These are phyloP conservation scores for Aerospiza tachiro DNA, from an alignment of 2,797 vertebrate species.

Conservation along the genomic window DNA sequence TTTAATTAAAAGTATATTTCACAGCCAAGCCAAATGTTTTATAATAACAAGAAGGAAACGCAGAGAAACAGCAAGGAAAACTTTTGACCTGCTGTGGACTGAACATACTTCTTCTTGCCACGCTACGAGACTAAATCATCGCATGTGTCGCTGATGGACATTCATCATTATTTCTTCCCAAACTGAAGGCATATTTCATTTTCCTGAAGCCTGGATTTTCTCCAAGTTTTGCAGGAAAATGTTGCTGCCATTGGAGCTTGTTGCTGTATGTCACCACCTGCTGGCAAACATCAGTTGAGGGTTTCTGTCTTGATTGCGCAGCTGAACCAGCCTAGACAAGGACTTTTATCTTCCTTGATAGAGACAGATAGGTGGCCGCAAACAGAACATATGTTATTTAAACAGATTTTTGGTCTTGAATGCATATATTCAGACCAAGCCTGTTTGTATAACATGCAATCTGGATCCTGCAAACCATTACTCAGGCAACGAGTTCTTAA, in stretches of 20 bases:
- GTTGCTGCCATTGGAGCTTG: conserved; percentile 52
- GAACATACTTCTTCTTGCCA: conserved; percentile 46
- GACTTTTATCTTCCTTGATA: conserved; percentile 57
- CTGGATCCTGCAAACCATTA: conserved; percentile 4
- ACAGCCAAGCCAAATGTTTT: conserved; percentile 59
- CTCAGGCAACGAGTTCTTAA: conserved; percentile 8
- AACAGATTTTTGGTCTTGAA: conserved; percentile 55
- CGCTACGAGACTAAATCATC: neutral
- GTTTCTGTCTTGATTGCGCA: conserved; percentile 13
- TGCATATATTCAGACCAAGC: conserved; percentile 48
- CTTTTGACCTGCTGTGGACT: conserved; percentile 47
- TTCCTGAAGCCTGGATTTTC: conserved; percentile 58
- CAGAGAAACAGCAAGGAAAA: conserved; percentile 47
- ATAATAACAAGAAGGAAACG: conserved; percentile 48
- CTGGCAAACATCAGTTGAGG: conserved; percentile 63
- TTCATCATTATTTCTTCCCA: conserved; percentile 55
- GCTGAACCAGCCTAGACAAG: conserved; percentile 11
- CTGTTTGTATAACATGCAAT: neutral
- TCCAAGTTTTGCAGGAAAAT: conserved; percentile 49
- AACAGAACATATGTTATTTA: conserved; percentile 54
- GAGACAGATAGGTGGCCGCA: conserved; percentile 30
- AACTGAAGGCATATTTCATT: conserved; percentile 63
- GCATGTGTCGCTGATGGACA: conserved; percentile 19
- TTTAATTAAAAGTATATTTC: conserved; percentile 71
- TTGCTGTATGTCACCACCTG: conserved; percentile 73